Evolutionary conservation across 2,113 vertebrate genomes (phyloP).

Genomic region (Isurus oxyrinchus): DNA sequence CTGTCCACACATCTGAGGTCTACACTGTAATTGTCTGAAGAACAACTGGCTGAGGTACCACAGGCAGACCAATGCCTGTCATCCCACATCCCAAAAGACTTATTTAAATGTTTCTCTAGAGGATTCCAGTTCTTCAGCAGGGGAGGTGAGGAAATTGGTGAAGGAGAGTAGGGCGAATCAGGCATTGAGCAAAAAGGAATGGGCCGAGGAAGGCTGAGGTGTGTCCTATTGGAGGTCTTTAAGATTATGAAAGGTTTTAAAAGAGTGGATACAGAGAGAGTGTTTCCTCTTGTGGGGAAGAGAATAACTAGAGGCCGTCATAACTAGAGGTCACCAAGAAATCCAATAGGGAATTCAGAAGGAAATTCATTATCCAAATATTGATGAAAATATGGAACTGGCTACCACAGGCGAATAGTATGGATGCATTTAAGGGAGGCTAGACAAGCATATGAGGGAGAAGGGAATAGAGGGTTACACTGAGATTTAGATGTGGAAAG

Average conservation of each 20-base stretch:
- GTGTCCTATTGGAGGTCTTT: not conserved
- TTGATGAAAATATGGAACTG: not conserved
- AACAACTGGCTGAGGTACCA: not conserved
- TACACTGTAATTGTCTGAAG: not conserved
- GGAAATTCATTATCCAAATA: not conserved
- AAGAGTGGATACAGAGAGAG: not conserved
- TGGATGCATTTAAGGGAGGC: not conserved
- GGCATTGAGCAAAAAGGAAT: not conserved
- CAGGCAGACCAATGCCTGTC: not conserved
- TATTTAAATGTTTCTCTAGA: too few relatives aligned
- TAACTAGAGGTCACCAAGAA: not conserved
- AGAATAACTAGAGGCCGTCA: not conserved
- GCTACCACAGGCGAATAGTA: not conserved
- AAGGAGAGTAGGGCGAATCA: not conserved
- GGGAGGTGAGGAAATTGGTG: not conserved
- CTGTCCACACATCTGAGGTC: not conserved
- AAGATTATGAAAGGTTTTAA: not conserved
- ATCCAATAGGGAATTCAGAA: too few relatives aligned
- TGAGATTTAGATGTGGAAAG: too few relatives aligned
- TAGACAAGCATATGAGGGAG: too few relatives aligned
- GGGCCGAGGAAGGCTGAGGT: not conserved
- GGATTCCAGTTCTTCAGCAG: not conserved
- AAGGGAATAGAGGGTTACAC: too few relatives aligned
- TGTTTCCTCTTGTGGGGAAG: too few relatives aligned
- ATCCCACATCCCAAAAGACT: not conserved